Evolutionary conservation across 1,140 invertebrate species (phyloP).

Genomic region (Meloidogyne chitwoodi): DNA sequence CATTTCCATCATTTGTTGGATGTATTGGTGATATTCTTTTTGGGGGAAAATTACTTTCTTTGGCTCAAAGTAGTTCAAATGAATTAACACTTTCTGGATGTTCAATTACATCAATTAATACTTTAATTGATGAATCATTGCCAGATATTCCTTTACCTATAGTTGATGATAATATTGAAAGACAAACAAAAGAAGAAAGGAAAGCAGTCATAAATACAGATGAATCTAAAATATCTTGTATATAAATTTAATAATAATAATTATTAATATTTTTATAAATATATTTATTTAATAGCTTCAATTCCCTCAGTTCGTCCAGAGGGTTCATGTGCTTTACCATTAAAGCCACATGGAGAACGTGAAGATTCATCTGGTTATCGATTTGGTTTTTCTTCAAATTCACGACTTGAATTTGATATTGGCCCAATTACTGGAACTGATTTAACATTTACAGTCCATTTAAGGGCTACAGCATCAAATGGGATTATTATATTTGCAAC

Average conservation of each 20-base stretch:
- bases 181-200: neutral
- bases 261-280: neutral
- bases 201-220: neutral
- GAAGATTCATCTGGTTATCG: slow-evolving; percentile 50
- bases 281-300: neutral
- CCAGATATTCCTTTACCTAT: neutral
- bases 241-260: neutral
- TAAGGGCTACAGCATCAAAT: slow-evolving; percentile 73
- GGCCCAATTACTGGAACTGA: slow-evolving; percentile 65
- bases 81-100: slow-evolving; percentile 68
- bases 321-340: slow-evolving; percentile 63
- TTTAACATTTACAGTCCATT: slow-evolving; percentile 66
- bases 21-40: slow-evolving; percentile 82
- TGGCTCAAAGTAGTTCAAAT: slow-evolving; percentile 65
- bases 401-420: slow-evolving; percentile 68
- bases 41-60: slow-evolving; percentile 69
- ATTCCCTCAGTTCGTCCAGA: slow-evolving; percentile 30
- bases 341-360: slow-evolving; percentile 50
- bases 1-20: slow-evolving; percentile 67
- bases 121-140: neutral
- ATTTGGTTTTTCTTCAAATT: slow-evolving; percentile 63
- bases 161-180: neutral
- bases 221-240: neutral
- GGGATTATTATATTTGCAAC: slow-evolving; percentile 81
- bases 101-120: slow-evolving; percentile 51